A percentile compares a stretch with the other conserved stretches of the same genome.
Conservation (phyloP, 1,140 invertebrate species). For the Brachionus koreanus region DNA sequence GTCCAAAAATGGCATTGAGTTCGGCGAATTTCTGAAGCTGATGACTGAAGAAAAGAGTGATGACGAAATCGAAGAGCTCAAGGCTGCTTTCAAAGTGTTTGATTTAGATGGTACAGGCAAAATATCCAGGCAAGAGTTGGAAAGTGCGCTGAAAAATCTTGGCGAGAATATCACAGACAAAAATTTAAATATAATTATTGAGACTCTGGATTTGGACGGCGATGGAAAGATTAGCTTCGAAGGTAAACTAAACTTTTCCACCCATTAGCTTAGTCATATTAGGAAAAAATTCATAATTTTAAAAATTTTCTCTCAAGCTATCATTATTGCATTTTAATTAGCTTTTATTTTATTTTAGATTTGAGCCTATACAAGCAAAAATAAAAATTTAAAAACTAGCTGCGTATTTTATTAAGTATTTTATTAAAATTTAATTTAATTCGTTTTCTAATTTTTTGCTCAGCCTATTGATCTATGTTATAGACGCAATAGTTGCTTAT, state of each 20-base stretch:
- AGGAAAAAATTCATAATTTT: neutral
- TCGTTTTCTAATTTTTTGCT: neutral
- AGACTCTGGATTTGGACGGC: slow-evolving; percentile 10
- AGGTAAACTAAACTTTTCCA: neutral
- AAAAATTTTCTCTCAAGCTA: neutral
- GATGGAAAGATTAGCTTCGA: slow-evolving; percentile 31
- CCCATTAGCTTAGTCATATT: neutral
- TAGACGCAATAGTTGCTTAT: neutral
- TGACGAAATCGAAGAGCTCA: neutral
- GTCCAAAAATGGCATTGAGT: neutral
- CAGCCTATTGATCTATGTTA: neutral
- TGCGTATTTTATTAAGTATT: neutral
- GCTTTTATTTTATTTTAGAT: neutral
- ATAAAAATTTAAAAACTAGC: too few relatives aligned
- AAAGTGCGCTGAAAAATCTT: neutral
- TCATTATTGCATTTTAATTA: neutral
- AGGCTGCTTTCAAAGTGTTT: slow-evolving; percentile 16
- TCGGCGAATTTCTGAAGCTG: slow-evolving; percentile 11
- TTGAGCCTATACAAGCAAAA: neutral
- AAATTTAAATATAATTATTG: neutral
- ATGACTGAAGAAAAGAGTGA: slow-evolving; percentile 16
- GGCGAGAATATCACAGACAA: slow-evolving; percentile 40
- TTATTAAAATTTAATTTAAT: neutral
- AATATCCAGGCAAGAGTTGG: neutral
- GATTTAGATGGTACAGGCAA: slow-evolving; percentile 15